Base-by-base conservation (phyloP, 2,888 invertebrate genomes). In the Mantis religiosa region DNA sequence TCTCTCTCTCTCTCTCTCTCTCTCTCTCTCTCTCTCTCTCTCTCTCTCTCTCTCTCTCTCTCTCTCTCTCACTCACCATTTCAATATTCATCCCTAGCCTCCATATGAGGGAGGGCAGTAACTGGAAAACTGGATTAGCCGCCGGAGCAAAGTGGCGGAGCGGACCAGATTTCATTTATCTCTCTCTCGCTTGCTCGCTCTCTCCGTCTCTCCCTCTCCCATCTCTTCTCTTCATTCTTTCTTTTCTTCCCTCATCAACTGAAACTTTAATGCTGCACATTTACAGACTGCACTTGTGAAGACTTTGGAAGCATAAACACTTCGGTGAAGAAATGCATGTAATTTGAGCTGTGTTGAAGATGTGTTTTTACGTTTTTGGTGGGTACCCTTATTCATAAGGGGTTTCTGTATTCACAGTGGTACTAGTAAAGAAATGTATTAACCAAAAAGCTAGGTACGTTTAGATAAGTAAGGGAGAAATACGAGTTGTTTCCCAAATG, bases 71-170 rank as follows among this genome's bases (percentile, higher is more conserved):
- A 8, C 28, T 85, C 88, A 47, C 85, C 85, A 85, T 88, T 88
- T 88, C 88, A 88, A 88, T 85, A 88, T 88, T 88, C 88, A 88
- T 82, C 88, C 82, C 85, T 85, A 41, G 85, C 82, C 84, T 82
- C 30, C 88, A 28, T 41, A 25, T 71, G 41, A 15, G 28, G n/a
- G 41, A 84, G 81, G 87, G 82, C 34, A 87, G 87, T 86, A 34
- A 81, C 90, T 90, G 90, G 90, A 90, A 90, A 91, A 91, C 90
- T 90, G 91, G 91, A 91, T 91, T 91, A 91, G 89, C 82, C 89
- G 87, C 88, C 88, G 89, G 84, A 89, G 89, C 89, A 89, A 90
- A 90, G 90, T 91, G 91, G 89, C 89, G 88, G 90, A 90, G 90
- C 90, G 90, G 83, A 87, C 89, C 89, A 87, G 88, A 90, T 89